Conservation (phyloP, 2,113 vertebrate genomes). For the Toxotes jaculatrix region DNA sequence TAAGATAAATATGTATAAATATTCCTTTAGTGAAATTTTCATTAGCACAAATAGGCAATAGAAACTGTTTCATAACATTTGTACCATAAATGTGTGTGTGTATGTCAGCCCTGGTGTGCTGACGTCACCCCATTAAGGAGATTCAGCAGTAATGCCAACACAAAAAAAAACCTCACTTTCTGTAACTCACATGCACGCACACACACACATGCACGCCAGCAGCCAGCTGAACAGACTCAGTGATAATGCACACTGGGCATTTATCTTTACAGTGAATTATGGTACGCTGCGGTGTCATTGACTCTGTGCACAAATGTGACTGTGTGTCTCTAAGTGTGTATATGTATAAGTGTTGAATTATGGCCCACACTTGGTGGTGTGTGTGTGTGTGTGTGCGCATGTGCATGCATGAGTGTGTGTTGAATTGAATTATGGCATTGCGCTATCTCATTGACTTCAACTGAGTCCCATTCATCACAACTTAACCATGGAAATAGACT, state of each 20-base stretch:
- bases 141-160: slow-evolving; percentile 7
- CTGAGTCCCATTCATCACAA: slow-evolving; percentile 78
- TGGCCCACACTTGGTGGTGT: slow-evolving; percentile 19
- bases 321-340: slow-evolving; percentile 61
- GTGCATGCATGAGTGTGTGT: slow-evolving; percentile 38
- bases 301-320: slow-evolving; percentile 61
- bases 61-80: slow-evolving; percentile 14
- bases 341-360: slow-evolving; percentile 67
- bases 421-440: slow-evolving; percentile 77
- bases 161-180: slow-evolving; percentile 1
- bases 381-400: neutral
- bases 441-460: slow-evolving; percentile 80
- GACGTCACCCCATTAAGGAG: slow-evolving; percentile 48
- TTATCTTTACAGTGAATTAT: slow-evolving; percentile 79
- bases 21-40: slow-evolving; percentile 2
- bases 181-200: neutral
- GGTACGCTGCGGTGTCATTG: slow-evolving; percentile 67
- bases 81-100: slow-evolving; percentile 10
- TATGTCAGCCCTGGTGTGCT: slow-evolving; percentile 22
- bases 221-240: slow-evolving; percentile 18
- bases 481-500: slow-evolving; percentile 79
- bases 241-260: slow-evolving; percentile 76
- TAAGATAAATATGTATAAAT: neutral
- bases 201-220: slow-evolving; percentile 21
- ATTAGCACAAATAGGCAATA: slow-evolving; percentile 4